A percentile compares a stretch with the other conserved stretches of the same genome.
Evolutionary conservation across 2,888 invertebrate genomes (phyloP).

Genomic region (Empis stercorea): DNA sequence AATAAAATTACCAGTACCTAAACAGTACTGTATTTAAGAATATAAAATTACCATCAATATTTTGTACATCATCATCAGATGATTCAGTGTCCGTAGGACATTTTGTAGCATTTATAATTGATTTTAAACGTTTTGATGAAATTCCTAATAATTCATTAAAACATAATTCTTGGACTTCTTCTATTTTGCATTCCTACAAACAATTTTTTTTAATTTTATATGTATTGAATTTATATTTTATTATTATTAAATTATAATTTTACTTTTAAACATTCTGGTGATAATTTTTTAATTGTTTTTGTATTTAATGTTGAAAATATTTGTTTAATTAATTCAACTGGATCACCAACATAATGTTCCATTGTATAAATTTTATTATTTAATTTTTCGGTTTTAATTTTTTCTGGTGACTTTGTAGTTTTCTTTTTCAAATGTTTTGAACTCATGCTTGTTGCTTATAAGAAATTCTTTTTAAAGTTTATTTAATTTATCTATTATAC

Average conservation of each 20-base stretch:
- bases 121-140: slow-evolving; percentile 45
- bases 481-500: no score
- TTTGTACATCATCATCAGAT: slow-evolving; percentile 33
- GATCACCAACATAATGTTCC: slow-evolving; percentile 44
- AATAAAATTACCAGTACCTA: no score
- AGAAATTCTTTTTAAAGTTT: no score
- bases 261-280: slow-evolving; percentile 40
- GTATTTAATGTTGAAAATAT: slow-evolving; percentile 43
- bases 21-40: neutral
- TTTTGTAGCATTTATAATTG: slow-evolving; percentile 36
- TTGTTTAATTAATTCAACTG: slow-evolving; percentile 47
- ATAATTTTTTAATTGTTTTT: slow-evolving; percentile 43
- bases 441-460: neutral
- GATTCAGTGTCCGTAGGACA: slow-evolving; percentile 36
- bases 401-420: neutral
- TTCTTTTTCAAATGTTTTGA: neutral
- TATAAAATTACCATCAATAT: slow-evolving; percentile 23
- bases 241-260: no score
- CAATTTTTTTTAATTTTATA: neutral
- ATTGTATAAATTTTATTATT: slow-evolving; percentile 39
- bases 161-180: slow-evolving; percentile 45
- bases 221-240: neutral
- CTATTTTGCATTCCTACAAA: slow-evolving; percentile 27
- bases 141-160: slow-evolving; percentile 48
- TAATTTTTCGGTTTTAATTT: slow-evolving; percentile 28